These are phyloP conservation scores for Aphis gossypii DNA, from an alignment of 1,140 invertebrate genomes.

Conservation along the genomic window DNA sequence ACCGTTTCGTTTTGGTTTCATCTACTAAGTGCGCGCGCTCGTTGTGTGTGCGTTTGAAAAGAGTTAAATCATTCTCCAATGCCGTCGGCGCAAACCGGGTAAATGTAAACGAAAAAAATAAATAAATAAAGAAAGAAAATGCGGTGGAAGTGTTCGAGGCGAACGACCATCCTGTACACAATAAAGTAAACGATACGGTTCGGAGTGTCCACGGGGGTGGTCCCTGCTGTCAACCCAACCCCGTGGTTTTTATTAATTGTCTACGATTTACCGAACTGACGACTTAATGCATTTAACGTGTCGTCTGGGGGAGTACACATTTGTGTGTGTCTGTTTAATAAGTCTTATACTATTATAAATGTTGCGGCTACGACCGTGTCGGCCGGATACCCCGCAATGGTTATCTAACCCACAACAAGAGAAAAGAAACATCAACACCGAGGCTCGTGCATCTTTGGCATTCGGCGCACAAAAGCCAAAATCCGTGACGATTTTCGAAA, in stretches of 20 bases:
- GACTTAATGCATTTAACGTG: conserved; percentile 56
- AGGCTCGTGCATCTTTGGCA: background rate
- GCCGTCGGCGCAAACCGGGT: background rate
- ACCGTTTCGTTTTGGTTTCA: background rate
- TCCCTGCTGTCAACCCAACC: conserved; percentile 51
- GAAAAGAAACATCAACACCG: background rate
- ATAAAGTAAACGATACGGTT: conserved; percentile 38
- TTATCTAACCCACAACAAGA: background rate
- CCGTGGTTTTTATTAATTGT: conserved; percentile 56
- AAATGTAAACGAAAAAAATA: background rate
- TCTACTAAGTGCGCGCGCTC: background rate
- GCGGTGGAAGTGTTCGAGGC: background rate
- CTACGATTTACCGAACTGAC: conserved; percentile 53
- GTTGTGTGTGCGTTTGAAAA: background rate
- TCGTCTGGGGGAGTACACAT: conserved; percentile 41
- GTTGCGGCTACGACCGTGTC: background rate
- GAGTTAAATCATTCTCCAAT: background rate
- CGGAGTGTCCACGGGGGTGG: conserved; percentile 45
- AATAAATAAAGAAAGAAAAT: background rate
- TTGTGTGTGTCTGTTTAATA: conserved; percentile 42
- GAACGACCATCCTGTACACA: conserved; percentile 4
- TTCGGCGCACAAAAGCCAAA: background rate
- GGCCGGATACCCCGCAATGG: background rate
- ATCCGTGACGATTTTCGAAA: background rate
- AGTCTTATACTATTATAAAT: background rate